These are phyloP conservation scores for Orthosia incerta DNA, from an alignment of 2,888 invertebrate genomes.

Conservation along the genomic window DNA sequence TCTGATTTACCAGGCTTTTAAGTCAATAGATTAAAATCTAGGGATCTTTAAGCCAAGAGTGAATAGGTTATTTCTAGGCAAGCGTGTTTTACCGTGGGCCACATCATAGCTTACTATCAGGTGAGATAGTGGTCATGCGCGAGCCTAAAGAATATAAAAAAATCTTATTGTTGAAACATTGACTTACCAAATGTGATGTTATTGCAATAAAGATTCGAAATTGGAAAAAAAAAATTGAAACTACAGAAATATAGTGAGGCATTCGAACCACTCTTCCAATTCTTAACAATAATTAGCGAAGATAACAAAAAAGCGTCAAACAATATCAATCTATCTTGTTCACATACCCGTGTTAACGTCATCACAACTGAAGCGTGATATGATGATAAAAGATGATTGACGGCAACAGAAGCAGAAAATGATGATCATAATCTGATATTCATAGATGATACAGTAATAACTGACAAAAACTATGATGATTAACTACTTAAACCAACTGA, in stretches of 20 bases:
- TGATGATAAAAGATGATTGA: conserved; percentile 54
- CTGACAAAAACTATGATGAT: conserved; percentile 51
- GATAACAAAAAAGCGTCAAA: conserved; percentile 3
- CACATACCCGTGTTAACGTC: conserved; percentile 9
- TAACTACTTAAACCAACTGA: conserved; percentile 41
- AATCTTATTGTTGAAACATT: neutral
- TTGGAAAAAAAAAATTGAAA: neutral
- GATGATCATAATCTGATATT: conserved; percentile 41
- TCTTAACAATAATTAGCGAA: neutral
- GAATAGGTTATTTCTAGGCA: no score
- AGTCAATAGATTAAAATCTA: no score
- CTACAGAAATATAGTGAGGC: neutral
- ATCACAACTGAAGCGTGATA: conserved; percentile 33
- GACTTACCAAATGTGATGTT: neutral
- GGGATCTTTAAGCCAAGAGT: no score
- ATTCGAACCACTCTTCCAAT: neutral
- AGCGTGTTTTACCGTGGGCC: no score
- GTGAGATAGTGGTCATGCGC: no score
- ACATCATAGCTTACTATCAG: no score
- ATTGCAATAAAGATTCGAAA: no score
- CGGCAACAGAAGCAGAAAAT: conserved; percentile 48
- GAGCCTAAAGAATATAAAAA: neutral
- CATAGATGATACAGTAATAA: conserved; percentile 39
- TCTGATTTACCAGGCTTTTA: no score
- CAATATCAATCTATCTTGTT: conserved; percentile 25